Evolutionary conservation across 1,140 invertebrate species (phyloP).

Genomic region (Glossosoma conforme): DNA sequence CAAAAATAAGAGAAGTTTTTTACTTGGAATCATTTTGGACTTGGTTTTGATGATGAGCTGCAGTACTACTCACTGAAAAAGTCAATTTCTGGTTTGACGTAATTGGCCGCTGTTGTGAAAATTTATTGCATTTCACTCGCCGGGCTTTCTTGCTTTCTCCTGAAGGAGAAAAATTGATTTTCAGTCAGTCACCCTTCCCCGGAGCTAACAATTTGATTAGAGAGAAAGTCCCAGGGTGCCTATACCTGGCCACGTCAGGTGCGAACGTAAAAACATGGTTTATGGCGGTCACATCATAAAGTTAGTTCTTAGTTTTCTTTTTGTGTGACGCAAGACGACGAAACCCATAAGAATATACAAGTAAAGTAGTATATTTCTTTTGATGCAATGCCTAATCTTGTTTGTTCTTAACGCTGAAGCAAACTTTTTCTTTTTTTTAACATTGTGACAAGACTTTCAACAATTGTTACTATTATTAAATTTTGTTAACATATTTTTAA

Average conservation of each 20-base stretch:
- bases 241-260: conserved; percentile 4
- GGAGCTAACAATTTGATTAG: conserved; percentile 10
- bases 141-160: neutral
- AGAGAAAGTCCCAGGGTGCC: neutral
- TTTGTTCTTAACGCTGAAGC: too few species aligned
- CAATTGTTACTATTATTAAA: too few species aligned
- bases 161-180: conserved; percentile 14
- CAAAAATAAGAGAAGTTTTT: too few species aligned
- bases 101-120: conserved; percentile 16
- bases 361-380: too few species aligned
- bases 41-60: too few species aligned
- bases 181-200: neutral
- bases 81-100: conserved; percentile 6
- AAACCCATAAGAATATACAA: too few species aligned
- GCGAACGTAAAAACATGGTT: conserved; percentile 10
- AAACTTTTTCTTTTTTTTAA: too few species aligned
- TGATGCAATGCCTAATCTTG: too few species aligned
- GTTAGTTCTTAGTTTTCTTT: conserved; percentile 8
- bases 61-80: neutral
- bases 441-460: too few species aligned
- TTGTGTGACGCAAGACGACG: too few species aligned
- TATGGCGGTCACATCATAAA: conserved; percentile 17
- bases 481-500: too few species aligned
- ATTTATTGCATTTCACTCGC: conserved; percentile 18
- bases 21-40: too few species aligned